Evolutionary conservation across 2,888 invertebrate species (phyloP).

Genomic region (Crepidodera aurea): DNA sequence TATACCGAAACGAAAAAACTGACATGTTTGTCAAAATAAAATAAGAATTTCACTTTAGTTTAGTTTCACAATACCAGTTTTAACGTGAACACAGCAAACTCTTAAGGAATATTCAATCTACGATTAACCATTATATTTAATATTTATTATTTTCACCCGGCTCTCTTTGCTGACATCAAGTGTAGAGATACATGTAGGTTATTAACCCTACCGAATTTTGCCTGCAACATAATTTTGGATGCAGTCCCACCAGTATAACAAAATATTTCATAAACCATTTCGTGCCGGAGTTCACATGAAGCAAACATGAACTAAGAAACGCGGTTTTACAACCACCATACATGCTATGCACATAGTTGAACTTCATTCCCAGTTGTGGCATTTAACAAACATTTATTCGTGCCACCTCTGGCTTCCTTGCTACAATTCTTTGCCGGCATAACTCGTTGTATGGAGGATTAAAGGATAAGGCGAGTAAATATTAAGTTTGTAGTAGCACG

Average conservation of each 20-base stretch:
- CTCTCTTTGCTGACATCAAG: too few species aligned
- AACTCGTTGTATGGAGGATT: slow-evolving; percentile 4
- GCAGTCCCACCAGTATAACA: background rate
- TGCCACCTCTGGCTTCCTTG: slow-evolving; percentile 12
- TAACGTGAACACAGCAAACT: too few species aligned
- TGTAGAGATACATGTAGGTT: too few species aligned
- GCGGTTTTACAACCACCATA: slow-evolving; percentile 2
- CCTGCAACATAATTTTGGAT: background rate
- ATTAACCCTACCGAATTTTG: background rate
- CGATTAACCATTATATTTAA: too few species aligned
- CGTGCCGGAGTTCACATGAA: background rate
- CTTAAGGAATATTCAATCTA: too few species aligned
- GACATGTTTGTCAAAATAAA: too few species aligned
- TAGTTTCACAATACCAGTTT: too few species aligned
- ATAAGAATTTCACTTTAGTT: too few species aligned
- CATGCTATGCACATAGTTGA: slow-evolving; percentile 8
- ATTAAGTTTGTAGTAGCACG: slow-evolving; percentile 8
- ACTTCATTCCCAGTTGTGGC: slow-evolving; percentile 1
- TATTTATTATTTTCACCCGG: too few species aligned
- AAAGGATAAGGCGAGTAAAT: slow-evolving; percentile 9
- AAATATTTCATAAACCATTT: slow-evolving; percentile 5
- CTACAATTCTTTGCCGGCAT: slow-evolving; percentile 6
- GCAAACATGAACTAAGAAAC: background rate
- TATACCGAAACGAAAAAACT: too few species aligned
- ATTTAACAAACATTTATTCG: slow-evolving; percentile 11